A percentile compares a stretch with the other conserved stretches of the same genome.
Evolutionary conservation across 2,113 vertebrate genomes (phyloP).

Genomic region (Oreochromis niloticus): DNA sequence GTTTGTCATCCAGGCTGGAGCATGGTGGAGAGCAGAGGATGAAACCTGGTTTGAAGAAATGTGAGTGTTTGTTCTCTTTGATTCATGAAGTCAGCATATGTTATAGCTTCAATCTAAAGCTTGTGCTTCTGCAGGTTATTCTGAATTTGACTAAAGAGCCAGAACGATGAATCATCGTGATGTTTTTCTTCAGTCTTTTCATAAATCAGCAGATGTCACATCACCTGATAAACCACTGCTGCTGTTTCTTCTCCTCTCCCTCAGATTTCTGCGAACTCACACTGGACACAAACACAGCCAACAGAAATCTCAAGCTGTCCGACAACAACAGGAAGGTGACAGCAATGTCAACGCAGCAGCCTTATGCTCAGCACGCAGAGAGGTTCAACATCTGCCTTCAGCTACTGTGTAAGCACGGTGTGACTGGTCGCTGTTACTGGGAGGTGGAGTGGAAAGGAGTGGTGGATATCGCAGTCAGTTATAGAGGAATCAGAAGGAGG

Average conservation of each 20-base stretch:
- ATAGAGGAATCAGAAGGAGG: neutral
- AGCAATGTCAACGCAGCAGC: neutral
- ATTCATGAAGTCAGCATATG: neutral
- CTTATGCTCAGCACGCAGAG: neutral
- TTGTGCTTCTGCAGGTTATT: neutral
- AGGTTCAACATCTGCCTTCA: neutral
- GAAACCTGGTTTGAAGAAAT: neutral
- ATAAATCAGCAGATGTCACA: neutral
- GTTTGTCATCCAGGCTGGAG: neutral
- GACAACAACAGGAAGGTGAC: neutral
- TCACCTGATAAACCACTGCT: neutral
- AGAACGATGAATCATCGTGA: neutral
- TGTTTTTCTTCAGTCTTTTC: neutral
- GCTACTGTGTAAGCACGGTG: neutral
- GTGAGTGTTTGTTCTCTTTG: neutral
- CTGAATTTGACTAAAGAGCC: neutral
- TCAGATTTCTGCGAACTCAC: neutral
- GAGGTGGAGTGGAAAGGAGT: neutral
- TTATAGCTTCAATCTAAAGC: neutral
- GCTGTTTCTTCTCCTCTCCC: neutral
- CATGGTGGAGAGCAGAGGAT: neutral
- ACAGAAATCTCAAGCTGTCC: neutral
- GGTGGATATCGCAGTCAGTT: neutral
- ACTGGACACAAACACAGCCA: neutral
- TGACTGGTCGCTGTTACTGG: neutral